phyloP scores from a whole-genome alignment of 2,113 vertebrate species.

The Isichthys henryi region DNA sequence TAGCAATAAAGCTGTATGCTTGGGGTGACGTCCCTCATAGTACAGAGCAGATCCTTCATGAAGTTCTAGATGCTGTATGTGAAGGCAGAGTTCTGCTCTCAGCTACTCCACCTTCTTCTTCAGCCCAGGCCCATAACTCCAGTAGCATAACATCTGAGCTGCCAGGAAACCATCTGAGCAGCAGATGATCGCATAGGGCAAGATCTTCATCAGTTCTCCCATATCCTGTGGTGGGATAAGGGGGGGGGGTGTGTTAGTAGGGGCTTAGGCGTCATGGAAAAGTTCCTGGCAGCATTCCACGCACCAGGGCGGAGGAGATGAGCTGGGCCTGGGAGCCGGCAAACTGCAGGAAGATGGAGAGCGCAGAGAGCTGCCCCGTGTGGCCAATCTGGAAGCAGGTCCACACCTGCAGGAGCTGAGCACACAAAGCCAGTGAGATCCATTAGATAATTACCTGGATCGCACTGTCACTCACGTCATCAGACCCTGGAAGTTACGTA shows the following conservation, averaged over 20 bases:
- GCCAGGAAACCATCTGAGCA: slow-evolving; percentile 63
- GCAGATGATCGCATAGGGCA: slow-evolving; percentile 56
- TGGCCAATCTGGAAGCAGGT: slow-evolving; percentile 62
- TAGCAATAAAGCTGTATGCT: background rate
- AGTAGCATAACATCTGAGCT: slow-evolving; percentile 64
- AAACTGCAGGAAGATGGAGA: slow-evolving; percentile 61
- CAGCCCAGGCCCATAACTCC: slow-evolving; percentile 26
- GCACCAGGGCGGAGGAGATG: slow-evolving; percentile 68
- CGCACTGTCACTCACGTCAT: background rate
- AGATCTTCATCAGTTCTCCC: slow-evolving; percentile 49
- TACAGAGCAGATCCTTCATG: background rate
- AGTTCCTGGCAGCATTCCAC: background rate
- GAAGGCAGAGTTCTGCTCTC: slow-evolving; percentile 24
- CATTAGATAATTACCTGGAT: background rate
- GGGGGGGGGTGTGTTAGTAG: background rate
- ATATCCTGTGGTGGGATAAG: slow-evolving; percentile 55
- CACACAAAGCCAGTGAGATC: background rate
- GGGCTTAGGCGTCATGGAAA: background rate
- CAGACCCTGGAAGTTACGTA: slow-evolving; percentile 27
- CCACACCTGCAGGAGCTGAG: slow-evolving; percentile 62
- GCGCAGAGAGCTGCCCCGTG: slow-evolving; percentile 69
- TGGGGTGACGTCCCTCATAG: background rate
- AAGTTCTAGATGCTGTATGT: background rate
- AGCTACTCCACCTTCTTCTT: slow-evolving; percentile 37
- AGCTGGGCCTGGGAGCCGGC: slow-evolving; percentile 59